Percentiles rank a stretch among this genome's conserved stretches.
Conservation (phyloP, 2,888 invertebrate species). For the Pinctada fucata region DNA sequence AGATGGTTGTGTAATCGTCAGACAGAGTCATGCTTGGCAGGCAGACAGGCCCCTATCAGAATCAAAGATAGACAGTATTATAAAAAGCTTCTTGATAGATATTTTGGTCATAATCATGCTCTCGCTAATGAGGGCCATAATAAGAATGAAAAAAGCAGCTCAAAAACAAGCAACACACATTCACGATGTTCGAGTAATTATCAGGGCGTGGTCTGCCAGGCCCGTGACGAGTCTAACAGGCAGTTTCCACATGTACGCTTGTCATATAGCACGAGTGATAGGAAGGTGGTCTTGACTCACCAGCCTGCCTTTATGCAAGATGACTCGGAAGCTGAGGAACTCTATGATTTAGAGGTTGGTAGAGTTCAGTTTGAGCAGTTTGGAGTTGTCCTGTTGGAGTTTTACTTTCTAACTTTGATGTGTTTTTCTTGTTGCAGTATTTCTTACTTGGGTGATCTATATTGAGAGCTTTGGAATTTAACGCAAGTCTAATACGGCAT, state of each 20-base stretch:
- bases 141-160: slow-evolving; percentile 31
- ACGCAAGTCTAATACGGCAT: no score
- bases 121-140: slow-evolving; percentile 56
- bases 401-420: slow-evolving; percentile 15
- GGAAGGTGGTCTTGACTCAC: slow-evolving; percentile 55
- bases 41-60: slow-evolving; percentile 61
- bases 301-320: slow-evolving; percentile 52
- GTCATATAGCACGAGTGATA: slow-evolving; percentile 59
- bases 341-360: slow-evolving; percentile 59
- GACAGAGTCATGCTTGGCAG: slow-evolving; percentile 56
- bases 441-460: not conserved
- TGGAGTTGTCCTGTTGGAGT: slow-evolving; percentile 13
- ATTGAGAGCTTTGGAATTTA: not conserved
- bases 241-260: slow-evolving; percentile 63
- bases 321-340: slow-evolving; percentile 56
- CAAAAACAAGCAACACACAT: slow-evolving; percentile 36
- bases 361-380: slow-evolving; percentile 24
- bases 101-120: slow-evolving; percentile 70
- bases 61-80: slow-evolving; percentile 70
- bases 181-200: slow-evolving; percentile 37
- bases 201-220: slow-evolving; percentile 47
- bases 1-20: slow-evolving; percentile 60
- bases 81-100: slow-evolving; percentile 69
- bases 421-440: slow-evolving; percentile 1
- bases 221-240: slow-evolving; percentile 54